A percentile compares a stretch with the other conserved stretches of the same genome.
Conservation (phyloP, 2,113 vertebrate species). For the Cervus canadensis region DNA sequence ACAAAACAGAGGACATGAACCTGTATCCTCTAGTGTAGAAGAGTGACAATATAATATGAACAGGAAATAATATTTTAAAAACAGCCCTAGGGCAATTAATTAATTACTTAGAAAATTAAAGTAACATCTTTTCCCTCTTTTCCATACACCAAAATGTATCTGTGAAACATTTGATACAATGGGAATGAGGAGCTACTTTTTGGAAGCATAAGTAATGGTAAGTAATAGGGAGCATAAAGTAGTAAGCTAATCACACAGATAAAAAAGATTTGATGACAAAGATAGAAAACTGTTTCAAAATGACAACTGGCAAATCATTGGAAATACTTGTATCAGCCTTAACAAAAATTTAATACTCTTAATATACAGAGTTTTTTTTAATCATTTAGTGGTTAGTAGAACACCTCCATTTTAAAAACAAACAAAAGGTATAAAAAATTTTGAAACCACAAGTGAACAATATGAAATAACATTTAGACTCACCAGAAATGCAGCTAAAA, state of each 20-base stretch:
- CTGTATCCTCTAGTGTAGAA: background rate
- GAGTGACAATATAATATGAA: background rate
- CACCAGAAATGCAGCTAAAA: background rate
- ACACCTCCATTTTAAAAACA: background rate
- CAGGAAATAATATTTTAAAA: background rate
- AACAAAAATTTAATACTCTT: background rate
- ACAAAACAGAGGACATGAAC: background rate
- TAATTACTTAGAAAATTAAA: background rate
- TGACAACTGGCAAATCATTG: background rate
- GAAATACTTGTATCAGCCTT: background rate
- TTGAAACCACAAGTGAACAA: background rate
- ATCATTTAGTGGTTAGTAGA: background rate
- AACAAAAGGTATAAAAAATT: background rate
- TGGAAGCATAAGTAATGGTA: background rate
- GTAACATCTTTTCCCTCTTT: background rate
- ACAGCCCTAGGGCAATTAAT: background rate
- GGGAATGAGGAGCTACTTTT: background rate
- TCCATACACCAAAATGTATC: background rate
- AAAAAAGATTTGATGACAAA: background rate
- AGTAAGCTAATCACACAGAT: background rate
- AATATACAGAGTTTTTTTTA: background rate
- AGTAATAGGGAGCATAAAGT: background rate
- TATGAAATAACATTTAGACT: background rate
- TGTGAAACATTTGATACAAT: background rate
- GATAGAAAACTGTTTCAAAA: background rate